Conservation (phyloP, 1,140 invertebrate species). For the Orius insidiosus region DNA sequence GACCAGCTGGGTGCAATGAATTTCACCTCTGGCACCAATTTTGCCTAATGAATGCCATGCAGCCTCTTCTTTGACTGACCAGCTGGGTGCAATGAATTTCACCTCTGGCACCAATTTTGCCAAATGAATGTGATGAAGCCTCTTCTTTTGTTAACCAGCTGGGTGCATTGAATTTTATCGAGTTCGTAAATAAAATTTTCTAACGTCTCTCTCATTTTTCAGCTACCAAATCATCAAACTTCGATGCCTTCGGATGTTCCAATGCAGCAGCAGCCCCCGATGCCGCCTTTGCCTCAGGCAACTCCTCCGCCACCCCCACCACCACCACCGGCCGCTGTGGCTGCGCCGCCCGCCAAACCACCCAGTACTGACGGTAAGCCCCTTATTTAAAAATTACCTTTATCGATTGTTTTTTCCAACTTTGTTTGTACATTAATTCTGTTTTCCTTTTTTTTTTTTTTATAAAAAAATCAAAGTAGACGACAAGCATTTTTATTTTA, state of each 20-base stretch:
- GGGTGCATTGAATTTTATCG: too few relatives aligned
- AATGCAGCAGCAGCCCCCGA: background rate
- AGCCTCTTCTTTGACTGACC: too few relatives aligned
- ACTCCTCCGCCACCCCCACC: constrained; percentile 10
- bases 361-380: background rate
- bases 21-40: background rate
- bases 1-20: too few relatives aligned
- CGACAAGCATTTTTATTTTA: background rate
- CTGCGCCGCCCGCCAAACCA: background rate
- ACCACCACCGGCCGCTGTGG: background rate
- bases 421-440: background rate
- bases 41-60: background rate
- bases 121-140: too few relatives aligned
- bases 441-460: background rate
- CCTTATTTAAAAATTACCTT: background rate
- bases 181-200: too few relatives aligned
- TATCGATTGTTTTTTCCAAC: background rate
- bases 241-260: background rate
- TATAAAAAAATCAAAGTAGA: background rate
- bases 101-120: too few relatives aligned
- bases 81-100: too few relatives aligned
- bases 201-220: constrained; percentile 6
- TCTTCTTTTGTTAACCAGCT: too few relatives aligned
- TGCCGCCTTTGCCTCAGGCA: constrained; percentile 1
- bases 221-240: constrained; percentile 4